phyloP scores from a whole-genome alignment of 2,113 vertebrate species.

The Danionella cerebrum region DNA sequence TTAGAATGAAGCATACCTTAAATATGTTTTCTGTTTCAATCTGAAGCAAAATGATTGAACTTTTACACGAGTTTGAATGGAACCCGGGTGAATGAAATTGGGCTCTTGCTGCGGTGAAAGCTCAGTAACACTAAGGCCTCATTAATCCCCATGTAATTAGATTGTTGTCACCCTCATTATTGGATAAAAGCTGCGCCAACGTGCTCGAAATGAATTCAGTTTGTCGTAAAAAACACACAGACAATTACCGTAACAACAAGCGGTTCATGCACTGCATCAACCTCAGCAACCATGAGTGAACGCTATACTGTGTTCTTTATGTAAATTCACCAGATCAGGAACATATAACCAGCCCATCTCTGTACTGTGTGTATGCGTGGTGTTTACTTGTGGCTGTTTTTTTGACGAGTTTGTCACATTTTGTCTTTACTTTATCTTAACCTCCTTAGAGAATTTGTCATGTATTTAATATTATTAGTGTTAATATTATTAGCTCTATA shows the following conservation, averaged over 20 bases:
- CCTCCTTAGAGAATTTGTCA: no score
- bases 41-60: neutral
- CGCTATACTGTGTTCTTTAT: neutral
- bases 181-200: constrained; percentile 14
- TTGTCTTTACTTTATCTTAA: no score
- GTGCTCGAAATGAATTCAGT: neutral
- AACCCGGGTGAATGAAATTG: neutral
- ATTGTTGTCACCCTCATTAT: constrained; percentile 9
- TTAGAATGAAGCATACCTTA: neutral
- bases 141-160: constrained; percentile 33
- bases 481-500: no score
- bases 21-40: neutral
- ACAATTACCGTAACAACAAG: neutral
- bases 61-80: neutral
- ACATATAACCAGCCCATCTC: constrained; percentile 24
- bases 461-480: no score
- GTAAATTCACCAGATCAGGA: neutral
- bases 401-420: no score
- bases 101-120: constrained; percentile 14
- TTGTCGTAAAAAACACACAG: neutral
- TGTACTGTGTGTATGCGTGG: constrained; percentile 14
- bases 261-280: neutral
- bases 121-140: constrained; percentile 5
- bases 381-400: constrained; percentile 15
- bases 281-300: neutral